Evolutionary conservation across 2,888 invertebrate genomes (phyloP).

Genomic region (Thalpophila matura): DNA sequence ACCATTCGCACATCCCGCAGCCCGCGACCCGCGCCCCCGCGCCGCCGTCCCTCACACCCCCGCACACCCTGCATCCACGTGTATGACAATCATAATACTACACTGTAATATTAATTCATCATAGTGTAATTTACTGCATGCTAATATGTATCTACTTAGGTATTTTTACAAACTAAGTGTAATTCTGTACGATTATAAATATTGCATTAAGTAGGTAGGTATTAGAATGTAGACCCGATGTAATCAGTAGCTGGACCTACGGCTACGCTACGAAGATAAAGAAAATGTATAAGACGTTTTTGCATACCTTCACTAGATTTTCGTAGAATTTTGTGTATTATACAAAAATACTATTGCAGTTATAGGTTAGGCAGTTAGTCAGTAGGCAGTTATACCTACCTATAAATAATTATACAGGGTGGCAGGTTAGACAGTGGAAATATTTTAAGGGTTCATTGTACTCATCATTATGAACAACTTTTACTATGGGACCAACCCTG

Average conservation of each 20-base stretch:
- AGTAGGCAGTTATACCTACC: background rate
- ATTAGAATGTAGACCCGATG: background rate
- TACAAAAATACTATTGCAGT: too few relatives aligned
- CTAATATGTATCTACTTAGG: background rate
- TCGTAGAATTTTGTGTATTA: slow-evolving; percentile 21
- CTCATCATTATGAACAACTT: too few relatives aligned
- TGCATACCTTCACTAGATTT: slow-evolving; percentile 3
- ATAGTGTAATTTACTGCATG: slow-evolving; percentile 10
- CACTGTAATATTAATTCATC: slow-evolving; percentile 31
- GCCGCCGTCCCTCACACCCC: slow-evolving; percentile 35
- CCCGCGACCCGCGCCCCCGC: slow-evolving; percentile 15
- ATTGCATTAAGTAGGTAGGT: too few relatives aligned
- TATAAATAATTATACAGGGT: too few relatives aligned
- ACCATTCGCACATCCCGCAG: slow-evolving; percentile 88
- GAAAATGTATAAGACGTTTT: background rate
- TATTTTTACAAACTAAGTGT: background rate
- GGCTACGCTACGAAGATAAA: background rate
- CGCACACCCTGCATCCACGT: slow-evolving; percentile 67
- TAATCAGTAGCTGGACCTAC: background rate
- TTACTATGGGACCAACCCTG: too few relatives aligned
- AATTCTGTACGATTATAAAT: background rate
- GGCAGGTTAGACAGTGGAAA: too few relatives aligned
- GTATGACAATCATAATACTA: slow-evolving; percentile 51
- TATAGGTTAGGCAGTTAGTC: too few relatives aligned
- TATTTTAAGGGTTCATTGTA: too few relatives aligned